Base-by-base conservation (phyloP, 23 tunicate genomes). In the Styela plicata region DNA sequence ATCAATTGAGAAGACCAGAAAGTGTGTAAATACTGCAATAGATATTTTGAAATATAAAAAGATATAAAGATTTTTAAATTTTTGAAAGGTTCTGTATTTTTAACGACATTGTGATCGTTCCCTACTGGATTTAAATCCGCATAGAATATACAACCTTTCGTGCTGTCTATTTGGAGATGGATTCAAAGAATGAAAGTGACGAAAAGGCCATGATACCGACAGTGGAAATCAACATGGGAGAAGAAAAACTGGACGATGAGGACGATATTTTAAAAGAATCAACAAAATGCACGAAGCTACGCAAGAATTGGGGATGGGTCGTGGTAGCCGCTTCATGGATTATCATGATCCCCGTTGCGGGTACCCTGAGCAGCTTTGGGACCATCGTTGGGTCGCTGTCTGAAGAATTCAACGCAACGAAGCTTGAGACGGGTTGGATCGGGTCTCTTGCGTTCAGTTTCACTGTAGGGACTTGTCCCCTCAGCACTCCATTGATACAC, bases 321-420 rank as follows among this genome's bases (percentile, higher is more conserved):
- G 90, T 93, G 63, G 98, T 93, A 25, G 53, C 88, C 26, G 92
- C 93, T 24, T 82, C 92, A 5, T 88, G 92, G 98, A 85, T 93
- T 25, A 86, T 88, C 34, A 84, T 93, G 89, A 93, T 86, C 19
- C 98, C 98, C 2, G 75, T 93, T 3, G 98, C 93, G 18, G 98
- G 98, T 2, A 91, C 93, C 24, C 89, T 93, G 0, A 63, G 89
- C 69, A 93, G 98, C 70, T 93, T 87, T 70, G 98, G 98, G 20
- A 84, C 80, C 21, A 71, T 93, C 53, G 92, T 93, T 5, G 68
- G 82, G 10, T 80, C 92, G 1, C 70, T 93, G 26, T 81, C 89
- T 22, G 81, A 76, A 23, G 98, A 93, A 37, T 93, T 88, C 69
- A 93, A 93, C 83, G 90, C 98, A 10, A 93, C 98, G 1, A 93